Conservation (phyloP, 2,797 vertebrate species). For the Molossus molossus region DNA sequence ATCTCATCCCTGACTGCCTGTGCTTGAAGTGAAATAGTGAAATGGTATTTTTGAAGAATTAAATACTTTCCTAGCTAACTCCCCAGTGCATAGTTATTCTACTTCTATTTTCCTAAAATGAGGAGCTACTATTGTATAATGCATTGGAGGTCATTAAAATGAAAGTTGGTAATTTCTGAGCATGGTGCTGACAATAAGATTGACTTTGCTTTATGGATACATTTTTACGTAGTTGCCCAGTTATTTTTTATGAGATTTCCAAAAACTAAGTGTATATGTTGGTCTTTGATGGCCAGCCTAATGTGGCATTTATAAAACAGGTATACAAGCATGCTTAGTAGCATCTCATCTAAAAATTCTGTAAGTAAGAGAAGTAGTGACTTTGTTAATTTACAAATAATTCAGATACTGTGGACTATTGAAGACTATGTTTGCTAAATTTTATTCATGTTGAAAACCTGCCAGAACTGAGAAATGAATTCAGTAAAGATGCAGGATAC, state of each 20-base stretch:
- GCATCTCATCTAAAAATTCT: conserved; percentile 69
- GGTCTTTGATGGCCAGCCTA: conserved; percentile 67
- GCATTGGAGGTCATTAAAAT: conserved; percentile 84
- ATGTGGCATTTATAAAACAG: conserved; percentile 63
- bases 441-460: conserved; percentile 14
- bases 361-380: conserved; percentile 66
- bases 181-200: conserved; percentile 80
- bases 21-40: conserved; percentile 75
- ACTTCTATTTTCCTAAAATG: conserved; percentile 83
- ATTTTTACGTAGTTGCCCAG: conserved; percentile 80
- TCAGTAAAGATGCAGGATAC: not conserved
- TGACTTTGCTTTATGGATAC: conserved; percentile 78
- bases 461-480: not conserved
- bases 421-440: conserved; percentile 72
- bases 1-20: conserved; percentile 80
- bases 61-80: conserved; percentile 70
- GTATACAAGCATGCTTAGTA: conserved; percentile 34
- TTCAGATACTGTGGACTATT: conserved; percentile 43
- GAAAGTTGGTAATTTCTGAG: conserved; percentile 80
- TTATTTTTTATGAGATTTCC: conserved; percentile 85
- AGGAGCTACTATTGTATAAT: conserved; percentile 82
- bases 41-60: conserved; percentile 58
- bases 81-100: conserved; percentile 79
- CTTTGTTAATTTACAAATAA: conserved; percentile 60
- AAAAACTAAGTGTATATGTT: conserved; percentile 73